Base-by-base conservation (phyloP, 2,113 vertebrate genomes). In the Urocitellus parryii region DNA sequence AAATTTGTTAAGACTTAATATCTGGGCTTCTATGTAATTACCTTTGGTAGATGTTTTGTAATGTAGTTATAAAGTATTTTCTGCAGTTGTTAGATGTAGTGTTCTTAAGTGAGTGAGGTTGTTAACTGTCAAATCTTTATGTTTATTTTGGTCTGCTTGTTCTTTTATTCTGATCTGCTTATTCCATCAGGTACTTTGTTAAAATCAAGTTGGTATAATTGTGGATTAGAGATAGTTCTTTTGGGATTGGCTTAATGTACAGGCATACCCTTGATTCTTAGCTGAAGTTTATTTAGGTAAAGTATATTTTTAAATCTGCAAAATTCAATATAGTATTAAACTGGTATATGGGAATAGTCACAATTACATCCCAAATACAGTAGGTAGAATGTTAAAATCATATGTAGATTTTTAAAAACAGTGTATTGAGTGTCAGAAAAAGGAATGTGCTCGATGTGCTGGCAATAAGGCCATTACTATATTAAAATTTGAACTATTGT, bases 241-340 rank as follows among this genome's bases (percentile, higher is more conserved):
- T 87, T 42, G 37, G 32, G 9, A 3, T 45, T 91, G 77, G 5
- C 70, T 92, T 94, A 83, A 25, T 63, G 24, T 77, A 70, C 4
- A 88, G 17, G 51, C 25, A 67, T 56, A 63, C 18, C n/a, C 65
- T 37, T 83, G 10, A 63, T 93, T 92, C 48, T 78, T 72, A 73
- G 27, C 27, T 42, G 32, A 79, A 48, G 32, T 83, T 91, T 83
- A 86, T 91, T 91, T 84, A 82, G 48, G 25, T 91, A 77, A 90
- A 87, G 10, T 63, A 42, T 18, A 37, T 91, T 82, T 84, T 85
- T 73, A 74, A 17, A 80, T 18, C 10, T 86, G 7, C 51, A 88
- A 51, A 94, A 84, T 79, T 91, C n/a, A 79, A 20, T 79, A 16
- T 24, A 90, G 3, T 70, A 39, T 51, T 94, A 96, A 90, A 90